phyloP scores from a whole-genome alignment of 2,113 vertebrate species.

The Tursiops truncatus region DNA sequence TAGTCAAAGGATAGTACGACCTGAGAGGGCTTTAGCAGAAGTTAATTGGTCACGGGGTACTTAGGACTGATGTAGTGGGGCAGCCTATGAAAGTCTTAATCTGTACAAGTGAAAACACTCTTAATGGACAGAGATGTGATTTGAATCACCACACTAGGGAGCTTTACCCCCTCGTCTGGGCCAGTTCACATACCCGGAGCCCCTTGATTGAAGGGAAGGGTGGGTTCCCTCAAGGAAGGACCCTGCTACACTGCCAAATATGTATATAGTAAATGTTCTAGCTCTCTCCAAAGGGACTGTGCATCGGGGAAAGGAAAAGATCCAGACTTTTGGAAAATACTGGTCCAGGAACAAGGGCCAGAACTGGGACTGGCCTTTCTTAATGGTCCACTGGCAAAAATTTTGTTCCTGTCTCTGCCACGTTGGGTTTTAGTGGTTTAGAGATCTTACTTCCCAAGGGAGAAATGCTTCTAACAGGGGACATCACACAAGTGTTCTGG shows the following conservation, averaged over 20 bases:
- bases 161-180: background rate
- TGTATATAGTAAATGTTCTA: fast-evolving
- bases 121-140: background rate
- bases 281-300: background rate
- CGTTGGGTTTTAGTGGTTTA: background rate
- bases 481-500: background rate
- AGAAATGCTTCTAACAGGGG: background rate
- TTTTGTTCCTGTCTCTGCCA: background rate
- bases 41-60: background rate
- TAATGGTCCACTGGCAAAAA: background rate
- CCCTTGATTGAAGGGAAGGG: background rate
- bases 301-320: too few relatives aligned
- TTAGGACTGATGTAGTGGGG: background rate
- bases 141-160: too few relatives aligned
- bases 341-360: background rate
- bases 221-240: background rate
- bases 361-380: background rate
- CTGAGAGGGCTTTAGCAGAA: background rate
- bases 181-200: background rate
- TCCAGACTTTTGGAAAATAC: background rate
- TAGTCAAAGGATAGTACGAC: fast-evolving
- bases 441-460: background rate
- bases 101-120: background rate
- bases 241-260: background rate
- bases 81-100: background rate